Evolutionary conservation across 2,113 vertebrate genomes (phyloP).

Genomic region (Sisor rabdophorus): DNA sequence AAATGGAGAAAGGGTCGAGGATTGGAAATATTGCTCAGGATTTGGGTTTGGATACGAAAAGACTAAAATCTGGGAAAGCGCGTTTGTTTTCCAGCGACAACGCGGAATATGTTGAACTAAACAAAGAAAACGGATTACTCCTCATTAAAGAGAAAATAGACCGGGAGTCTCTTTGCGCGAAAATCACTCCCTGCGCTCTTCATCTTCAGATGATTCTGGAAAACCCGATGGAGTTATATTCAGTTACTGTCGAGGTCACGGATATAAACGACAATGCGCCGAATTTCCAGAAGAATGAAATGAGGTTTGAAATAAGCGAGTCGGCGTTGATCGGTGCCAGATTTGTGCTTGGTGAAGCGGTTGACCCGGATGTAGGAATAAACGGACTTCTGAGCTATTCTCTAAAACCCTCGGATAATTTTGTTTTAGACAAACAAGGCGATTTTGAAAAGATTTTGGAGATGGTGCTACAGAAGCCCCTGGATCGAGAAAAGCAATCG

Average conservation of each 20-base stretch:
- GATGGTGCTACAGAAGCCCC: slow-evolving; percentile 54
- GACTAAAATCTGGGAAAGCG: slow-evolving; percentile 60
- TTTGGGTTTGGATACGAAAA: slow-evolving; percentile 60
- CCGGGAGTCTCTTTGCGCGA: slow-evolving; percentile 70
- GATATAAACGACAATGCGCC: too few relatives aligned
- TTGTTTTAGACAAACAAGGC: slow-evolving; percentile 32
- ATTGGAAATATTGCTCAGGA: slow-evolving; percentile 71
- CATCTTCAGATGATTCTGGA: slow-evolving; percentile 69
- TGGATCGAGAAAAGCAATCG: slow-evolving; percentile 58
- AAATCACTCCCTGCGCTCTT: slow-evolving; percentile 59
- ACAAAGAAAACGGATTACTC: slow-evolving; percentile 59
- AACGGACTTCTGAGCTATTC: slow-evolving; percentile 68
- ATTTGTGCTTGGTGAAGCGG: slow-evolving; percentile 66
- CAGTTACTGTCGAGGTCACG: too few relatives aligned
- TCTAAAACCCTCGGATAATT: slow-evolving; percentile 61
- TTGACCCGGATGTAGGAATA: slow-evolving; percentile 67
- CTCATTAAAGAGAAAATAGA: slow-evolving; percentile 71
- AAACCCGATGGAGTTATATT: too few relatives aligned
- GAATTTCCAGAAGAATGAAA: slow-evolving; percentile 58
- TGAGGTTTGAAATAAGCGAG: slow-evolving; percentile 69
- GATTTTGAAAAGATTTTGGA: slow-evolving; percentile 54
- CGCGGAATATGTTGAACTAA: slow-evolving; percentile 60
- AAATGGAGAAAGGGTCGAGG: slow-evolving; percentile 65
- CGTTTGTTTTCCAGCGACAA: slow-evolving; percentile 59
- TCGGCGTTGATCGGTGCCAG: slow-evolving; percentile 55